Percentiles rank a stretch among this genome's conserved stretches.
phyloP scores from a whole-genome alignment of 2,113 vertebrate species.

The Ancistrus triradiatus region DNA sequence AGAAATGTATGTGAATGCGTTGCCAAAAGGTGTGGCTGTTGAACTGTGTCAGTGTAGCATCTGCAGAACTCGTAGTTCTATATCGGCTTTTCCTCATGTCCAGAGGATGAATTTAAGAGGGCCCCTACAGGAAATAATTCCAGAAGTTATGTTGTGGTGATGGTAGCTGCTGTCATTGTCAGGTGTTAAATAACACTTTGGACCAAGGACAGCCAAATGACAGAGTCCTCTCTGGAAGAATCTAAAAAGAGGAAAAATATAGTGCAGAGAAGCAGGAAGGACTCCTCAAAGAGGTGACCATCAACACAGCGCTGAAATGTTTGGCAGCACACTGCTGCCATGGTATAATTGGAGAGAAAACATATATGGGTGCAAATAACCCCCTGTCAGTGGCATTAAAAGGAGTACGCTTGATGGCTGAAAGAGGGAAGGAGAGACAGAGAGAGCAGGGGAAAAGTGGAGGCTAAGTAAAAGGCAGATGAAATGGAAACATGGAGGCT shows the following conservation, averaged over 20 bases:
- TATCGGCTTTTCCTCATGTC: conserved; percentile 36
- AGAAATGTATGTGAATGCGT: not conserved
- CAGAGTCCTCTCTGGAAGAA: conserved; percentile 69
- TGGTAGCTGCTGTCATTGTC: conserved; percentile 59
- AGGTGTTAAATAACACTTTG: conserved; percentile 75
- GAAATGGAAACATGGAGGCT: conserved; percentile 61
- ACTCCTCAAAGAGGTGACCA: conserved; percentile 75
- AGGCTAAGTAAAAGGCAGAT: conserved; percentile 66
- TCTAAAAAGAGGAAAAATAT: conserved; percentile 75
- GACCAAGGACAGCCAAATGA: conserved; percentile 72
- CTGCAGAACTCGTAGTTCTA: conserved; percentile 15
- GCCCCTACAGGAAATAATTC: conserved; percentile 56
- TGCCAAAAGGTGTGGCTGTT: conserved; percentile 24
- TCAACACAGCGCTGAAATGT: conserved; percentile 61
- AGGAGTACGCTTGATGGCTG: conserved; percentile 69
- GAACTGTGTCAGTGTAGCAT: conserved; percentile 9
- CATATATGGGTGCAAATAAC: conserved; percentile 81
- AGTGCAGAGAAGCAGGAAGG: conserved; percentile 68
- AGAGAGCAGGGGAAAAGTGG: conserved; percentile 62
- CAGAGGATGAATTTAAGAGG: conserved; percentile 47
- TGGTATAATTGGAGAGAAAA: conserved; percentile 78
- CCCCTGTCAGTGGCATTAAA: conserved; percentile 78
- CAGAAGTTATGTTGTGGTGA: conserved; percentile 58
- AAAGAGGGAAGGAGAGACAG: conserved; percentile 58
- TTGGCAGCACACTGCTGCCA: conserved; percentile 71